A percentile compares a stretch with the other conserved stretches of the same genome.
Conservation (phyloP, 2,113 vertebrate species). For the Chlorodrepanis virens region DNA sequence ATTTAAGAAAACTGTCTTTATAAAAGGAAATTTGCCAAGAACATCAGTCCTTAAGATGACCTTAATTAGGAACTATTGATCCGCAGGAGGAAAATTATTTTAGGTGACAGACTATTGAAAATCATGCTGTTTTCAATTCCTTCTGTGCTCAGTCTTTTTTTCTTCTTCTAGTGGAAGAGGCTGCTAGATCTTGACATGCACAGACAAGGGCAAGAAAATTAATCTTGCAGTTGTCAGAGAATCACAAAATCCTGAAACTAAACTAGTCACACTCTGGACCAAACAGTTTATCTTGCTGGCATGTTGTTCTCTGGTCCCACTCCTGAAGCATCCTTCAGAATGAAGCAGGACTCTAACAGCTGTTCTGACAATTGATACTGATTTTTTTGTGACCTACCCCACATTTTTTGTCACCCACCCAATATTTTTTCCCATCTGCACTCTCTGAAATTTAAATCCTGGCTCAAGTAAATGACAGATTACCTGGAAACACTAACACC, state of each 20-base stretch:
- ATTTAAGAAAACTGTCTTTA: neutral
- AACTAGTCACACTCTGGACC: fast-evolving
- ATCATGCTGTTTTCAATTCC: neutral
- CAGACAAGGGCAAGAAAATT: neutral
- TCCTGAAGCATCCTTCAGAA: neutral
- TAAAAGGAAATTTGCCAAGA: neutral
- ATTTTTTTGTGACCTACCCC: neutral
- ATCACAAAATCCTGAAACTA: neutral
- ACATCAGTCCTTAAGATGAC: neutral
- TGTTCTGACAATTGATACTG: neutral
- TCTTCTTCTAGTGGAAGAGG: neutral
- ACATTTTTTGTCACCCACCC: neutral
- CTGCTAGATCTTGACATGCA: neutral
- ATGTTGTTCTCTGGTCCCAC: neutral
- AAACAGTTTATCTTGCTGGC: fast-evolving
- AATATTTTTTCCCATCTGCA: neutral
- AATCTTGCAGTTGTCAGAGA: neutral
- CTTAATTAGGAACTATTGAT: neutral
- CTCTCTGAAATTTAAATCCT: neutral
- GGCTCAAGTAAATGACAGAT: neutral
- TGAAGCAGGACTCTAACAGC: neutral
- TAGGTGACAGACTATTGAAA: neutral
- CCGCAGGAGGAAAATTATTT: neutral
- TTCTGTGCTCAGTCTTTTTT: neutral
- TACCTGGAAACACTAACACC: neutral